A percentile compares a stretch with the other conserved stretches of the same genome.
phyloP scores from a whole-genome alignment of 2,888 invertebrate genomes.

The Apamea monoglypha region DNA sequence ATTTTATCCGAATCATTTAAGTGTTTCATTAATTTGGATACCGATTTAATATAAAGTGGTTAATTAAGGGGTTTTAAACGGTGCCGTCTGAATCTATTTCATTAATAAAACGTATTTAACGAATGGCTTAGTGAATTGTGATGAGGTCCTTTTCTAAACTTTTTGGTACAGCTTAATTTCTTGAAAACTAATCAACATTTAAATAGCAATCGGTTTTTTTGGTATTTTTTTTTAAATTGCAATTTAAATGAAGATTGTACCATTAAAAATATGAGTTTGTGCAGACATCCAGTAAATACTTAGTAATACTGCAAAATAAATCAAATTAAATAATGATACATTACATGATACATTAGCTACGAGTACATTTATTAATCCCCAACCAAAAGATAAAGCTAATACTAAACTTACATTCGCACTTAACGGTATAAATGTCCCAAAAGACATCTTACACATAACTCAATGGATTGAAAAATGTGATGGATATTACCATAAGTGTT shows the following conservation, averaged over 20 bases:
- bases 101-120: constrained; percentile 47
- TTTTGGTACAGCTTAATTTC: constrained; percentile 17
- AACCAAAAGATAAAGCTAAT: constrained; percentile 6
- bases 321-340: not conserved
- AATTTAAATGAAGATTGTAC: not conserved
- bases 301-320: not conserved
- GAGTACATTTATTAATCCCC: not conserved
- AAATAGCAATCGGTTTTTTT: not conserved
- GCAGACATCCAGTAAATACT: not conserved
- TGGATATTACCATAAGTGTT: constrained; percentile 78
- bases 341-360: too few relatives aligned
- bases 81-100: constrained; percentile 50
- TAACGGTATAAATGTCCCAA: constrained; percentile 21
- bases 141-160: constrained; percentile 33
- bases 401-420: constrained; percentile 8
- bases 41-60: constrained; percentile 65
- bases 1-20: constrained; percentile 74
- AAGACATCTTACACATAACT: constrained; percentile 32
- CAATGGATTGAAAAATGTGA: constrained; percentile 65
- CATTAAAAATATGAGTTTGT: not conserved
- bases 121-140: constrained; percentile 44
- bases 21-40: constrained; percentile 71
- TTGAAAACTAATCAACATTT: constrained; percentile 15
- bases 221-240: not conserved
- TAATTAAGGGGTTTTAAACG: constrained; percentile 71